Base-by-base conservation (phyloP, 1,140 invertebrate species). In the Chrysoperla carnea region DNA sequence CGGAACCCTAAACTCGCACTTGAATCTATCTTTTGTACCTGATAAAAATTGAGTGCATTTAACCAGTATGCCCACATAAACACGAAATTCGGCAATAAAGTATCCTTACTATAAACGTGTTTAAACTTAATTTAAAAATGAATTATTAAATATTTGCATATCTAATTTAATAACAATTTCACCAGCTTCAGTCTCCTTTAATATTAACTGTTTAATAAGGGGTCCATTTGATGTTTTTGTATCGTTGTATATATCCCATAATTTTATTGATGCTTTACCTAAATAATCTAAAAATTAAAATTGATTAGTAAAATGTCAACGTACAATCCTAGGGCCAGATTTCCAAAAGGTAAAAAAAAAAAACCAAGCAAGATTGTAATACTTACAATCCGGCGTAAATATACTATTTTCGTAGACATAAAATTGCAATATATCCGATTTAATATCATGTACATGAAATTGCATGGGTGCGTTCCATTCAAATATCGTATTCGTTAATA, bases 401-500 rank as follows among this genome's bases (percentile, higher is more conserved):
- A 78, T 67, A 51, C 81, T 80, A 54, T 78, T 75, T 53, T 84
- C 80, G 54, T 76, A 82, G n/a, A 85, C 80, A 11, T 76, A 78
- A 40, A 88, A 73, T 49, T 76, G 81, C 6, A 88, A 64, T 9
- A 80, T 74, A 58, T 87, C 84, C 54, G 81, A 72, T 8, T 74
- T 53, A 4, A 85, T 53, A 58, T 84, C 76, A 52, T 78, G 76
- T 13, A 86, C 70, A 46, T 78, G 71, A 58, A 88, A 86, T 60
- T 86, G 82, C 82, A 87, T 86, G n/a, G 78, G 78, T 11, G 73
- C 67, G 58, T 86, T 82, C 83, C 83, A 88, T 44, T 78, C 64
- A 13, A 61, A 42, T 1, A 44, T 48, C 12, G 81, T 78, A 59
- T 58, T 60, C 47, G 64, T 60, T 6, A 62, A 63, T 5, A 57